phyloP scores from a whole-genome alignment of 2,113 vertebrate species.

The Pseudonaja textilis region DNA sequence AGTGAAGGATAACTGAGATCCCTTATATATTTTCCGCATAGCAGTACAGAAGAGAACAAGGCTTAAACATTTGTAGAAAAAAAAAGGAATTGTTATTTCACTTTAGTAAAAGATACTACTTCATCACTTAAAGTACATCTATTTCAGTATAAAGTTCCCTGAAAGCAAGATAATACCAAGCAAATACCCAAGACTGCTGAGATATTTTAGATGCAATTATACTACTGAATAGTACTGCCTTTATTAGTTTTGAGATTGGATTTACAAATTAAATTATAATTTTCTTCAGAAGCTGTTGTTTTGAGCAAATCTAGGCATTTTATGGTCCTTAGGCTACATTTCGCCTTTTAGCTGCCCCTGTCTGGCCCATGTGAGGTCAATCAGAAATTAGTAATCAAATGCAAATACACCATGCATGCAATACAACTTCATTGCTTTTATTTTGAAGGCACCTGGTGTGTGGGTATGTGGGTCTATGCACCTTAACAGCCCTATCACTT shows the following conservation, averaged over 20 bases:
- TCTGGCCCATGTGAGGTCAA: too few species aligned
- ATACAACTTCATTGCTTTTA: too few species aligned
- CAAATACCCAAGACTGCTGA: background rate
- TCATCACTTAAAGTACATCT: background rate
- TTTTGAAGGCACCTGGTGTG: too few species aligned
- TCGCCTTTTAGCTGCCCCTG: too few species aligned
- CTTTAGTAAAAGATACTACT: background rate
- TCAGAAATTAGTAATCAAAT: too few species aligned
- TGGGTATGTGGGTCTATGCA: too few species aligned
- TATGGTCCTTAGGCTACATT: too few species aligned
- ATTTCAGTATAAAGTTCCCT: background rate
- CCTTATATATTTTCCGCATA: background rate
- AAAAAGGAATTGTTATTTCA: background rate
- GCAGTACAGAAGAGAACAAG: background rate
- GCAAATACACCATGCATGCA: too few species aligned
- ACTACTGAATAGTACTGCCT: background rate
- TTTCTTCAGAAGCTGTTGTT: background rate
- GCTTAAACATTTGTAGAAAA: background rate
- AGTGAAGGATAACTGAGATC: background rate
- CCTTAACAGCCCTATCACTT: background rate
- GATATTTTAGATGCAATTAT: background rate
- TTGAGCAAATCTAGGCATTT: background rate
- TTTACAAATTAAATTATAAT: background rate
- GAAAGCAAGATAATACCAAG: background rate
- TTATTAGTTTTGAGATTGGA: background rate